A percentile compares a stretch with the other conserved stretches of the same genome.
Conservation (phyloP, 1,140 invertebrate genomes). For the Meloidogyne floridensis region DNA sequence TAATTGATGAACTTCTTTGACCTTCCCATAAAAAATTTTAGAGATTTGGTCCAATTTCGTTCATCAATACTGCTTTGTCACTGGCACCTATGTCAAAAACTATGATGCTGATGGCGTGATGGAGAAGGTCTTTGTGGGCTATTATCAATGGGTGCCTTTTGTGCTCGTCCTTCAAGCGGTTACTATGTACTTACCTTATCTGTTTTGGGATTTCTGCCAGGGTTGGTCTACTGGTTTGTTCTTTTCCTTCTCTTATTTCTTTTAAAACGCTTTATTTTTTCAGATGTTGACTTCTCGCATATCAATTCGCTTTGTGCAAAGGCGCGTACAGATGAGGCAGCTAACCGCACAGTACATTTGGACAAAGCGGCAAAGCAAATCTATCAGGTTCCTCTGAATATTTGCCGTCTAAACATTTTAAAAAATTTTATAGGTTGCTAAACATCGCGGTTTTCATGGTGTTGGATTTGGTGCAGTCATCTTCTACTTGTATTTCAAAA, state of each 20-base stretch:
- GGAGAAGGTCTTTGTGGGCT: neutral
- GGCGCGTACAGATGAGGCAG: neutral
- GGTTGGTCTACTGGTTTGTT: neutral
- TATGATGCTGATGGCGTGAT: neutral
- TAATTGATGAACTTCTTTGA: no score
- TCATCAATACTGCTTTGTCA: conserved; percentile 32
- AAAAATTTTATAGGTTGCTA: neutral
- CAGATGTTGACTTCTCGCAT: conserved; percentile 24
- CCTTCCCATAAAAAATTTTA: neutral
- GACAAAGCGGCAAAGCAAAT: conserved; percentile 16
- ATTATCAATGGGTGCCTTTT: conserved; percentile 29
- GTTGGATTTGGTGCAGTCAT: neutral
- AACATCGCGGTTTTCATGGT: conserved; percentile 5
- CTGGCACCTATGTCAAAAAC: conserved; percentile 26
- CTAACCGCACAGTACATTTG: neutral
- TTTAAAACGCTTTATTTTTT: neutral
- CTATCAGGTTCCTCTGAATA: conserved; percentile 2
- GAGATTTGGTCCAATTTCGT: conserved; percentile 25
- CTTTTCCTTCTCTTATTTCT: neutral
- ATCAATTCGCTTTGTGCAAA: conserved; percentile 15
- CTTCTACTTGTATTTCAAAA: conserved; percentile 1
- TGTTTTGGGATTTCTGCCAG: conserved; percentile 18
- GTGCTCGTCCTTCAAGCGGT: conserved; percentile 27
- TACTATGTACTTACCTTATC: conserved; percentile 17
- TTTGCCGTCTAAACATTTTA: neutral